Evolutionary conservation across 2,797 vertebrate species (phyloP).

Genomic region (Melanotaenia trifasciata): DNA sequence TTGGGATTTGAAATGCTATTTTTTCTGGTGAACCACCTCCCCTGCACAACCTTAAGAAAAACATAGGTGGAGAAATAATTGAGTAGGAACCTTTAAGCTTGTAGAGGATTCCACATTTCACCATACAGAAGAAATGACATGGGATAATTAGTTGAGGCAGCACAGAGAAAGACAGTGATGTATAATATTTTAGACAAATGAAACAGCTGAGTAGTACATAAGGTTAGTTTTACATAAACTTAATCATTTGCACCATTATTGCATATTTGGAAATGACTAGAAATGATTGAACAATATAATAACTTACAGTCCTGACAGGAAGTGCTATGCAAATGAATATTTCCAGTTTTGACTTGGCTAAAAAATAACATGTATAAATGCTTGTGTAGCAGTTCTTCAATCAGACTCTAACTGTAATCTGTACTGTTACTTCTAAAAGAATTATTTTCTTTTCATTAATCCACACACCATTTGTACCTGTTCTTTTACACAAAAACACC

Average conservation of each 20-base stretch:
- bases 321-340: background rate
- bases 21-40: background rate
- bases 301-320: background rate
- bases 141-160: no score
- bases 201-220: background rate
- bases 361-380: background rate
- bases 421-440: background rate
- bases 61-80: background rate
- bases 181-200: background rate
- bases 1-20: background rate
- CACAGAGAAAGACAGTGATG: no score
- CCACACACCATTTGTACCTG: background rate
- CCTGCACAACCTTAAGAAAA: background rate
- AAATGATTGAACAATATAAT: background rate
- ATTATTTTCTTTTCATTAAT: background rate
- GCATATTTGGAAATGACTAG: background rate
- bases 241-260: background rate
- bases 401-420: background rate
- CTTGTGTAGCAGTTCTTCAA: background rate
- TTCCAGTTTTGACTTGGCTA: background rate
- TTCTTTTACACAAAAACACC: slow-evolving; percentile 23
- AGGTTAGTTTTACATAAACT: background rate
- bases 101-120: no score
- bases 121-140: background rate
- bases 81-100: background rate